Percentiles rank a stretch among this genome's conserved stretches.
These are phyloP conservation scores for Scaptomyza polygonia DNA, from an alignment of 2,888 invertebrate genomes.

Conservation along the genomic window DNA sequence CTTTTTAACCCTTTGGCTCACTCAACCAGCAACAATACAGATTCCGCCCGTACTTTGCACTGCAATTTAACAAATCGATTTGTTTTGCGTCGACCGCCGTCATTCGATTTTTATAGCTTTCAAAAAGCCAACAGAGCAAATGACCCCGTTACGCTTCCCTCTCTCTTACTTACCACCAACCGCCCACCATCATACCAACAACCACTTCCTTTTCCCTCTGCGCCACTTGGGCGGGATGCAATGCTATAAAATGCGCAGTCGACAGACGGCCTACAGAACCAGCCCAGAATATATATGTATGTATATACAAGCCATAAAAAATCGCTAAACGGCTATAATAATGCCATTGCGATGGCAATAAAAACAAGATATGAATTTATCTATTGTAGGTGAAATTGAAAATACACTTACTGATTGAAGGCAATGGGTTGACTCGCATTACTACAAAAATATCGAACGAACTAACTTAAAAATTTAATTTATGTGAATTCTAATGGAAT, in stretches of 20 bases:
- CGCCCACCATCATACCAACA: not conserved
- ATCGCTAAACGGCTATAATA: constrained; percentile 80
- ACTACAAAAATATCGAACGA: not conserved
- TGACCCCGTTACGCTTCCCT: constrained; percentile 51
- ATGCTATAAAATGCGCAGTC: constrained; percentile 70
- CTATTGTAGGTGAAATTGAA: constrained; percentile 29
- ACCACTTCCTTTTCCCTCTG: not conserved
- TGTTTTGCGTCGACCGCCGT: constrained; percentile 58
- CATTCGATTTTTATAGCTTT: constrained; percentile 78
- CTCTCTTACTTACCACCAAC: not conserved
- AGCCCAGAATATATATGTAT: constrained; percentile 46
- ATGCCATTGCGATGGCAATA: constrained; percentile 57
- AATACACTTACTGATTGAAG: constrained; percentile 27
- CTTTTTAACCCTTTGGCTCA: not conserved
- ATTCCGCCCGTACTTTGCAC: constrained; percentile 66
- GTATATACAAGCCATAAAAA: constrained; percentile 69
- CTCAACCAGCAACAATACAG: not conserved
- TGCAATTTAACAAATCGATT: constrained; percentile 81
- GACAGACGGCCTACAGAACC: constrained; percentile 51
- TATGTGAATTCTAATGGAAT: not conserved
- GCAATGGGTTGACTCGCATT: not conserved
- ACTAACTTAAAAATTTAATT: not conserved
- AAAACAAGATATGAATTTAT: constrained; percentile 56
- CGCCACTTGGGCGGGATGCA: constrained; percentile 30
- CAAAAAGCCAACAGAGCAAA: constrained; percentile 72